Evolutionary conservation across 1,140 invertebrate genomes (phyloP), one percentile per base, ranked within the genome.

Genomic region (Drosophila burlai): DNA sequence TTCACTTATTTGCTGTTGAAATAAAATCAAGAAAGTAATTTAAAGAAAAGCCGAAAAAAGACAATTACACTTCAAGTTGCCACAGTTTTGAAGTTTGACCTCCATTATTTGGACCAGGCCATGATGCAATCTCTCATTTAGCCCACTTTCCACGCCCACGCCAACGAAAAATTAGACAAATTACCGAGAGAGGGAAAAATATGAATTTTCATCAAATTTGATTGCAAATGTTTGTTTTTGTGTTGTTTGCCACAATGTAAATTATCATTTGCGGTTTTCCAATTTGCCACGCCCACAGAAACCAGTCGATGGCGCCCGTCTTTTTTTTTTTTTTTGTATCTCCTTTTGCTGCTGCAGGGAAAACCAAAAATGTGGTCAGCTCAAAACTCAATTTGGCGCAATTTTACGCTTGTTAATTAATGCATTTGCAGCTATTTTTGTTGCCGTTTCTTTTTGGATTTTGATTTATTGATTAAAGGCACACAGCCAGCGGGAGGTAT

Each of bases 401-500:
- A 87, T 76, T 83, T 86, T 68, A 83, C 76, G 83, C 80, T 83
- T 83, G 81, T 77, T 87, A 89, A 87, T 87, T 81, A 83, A 80
- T 54, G 68, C 64, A 71, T 76, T 63, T 59, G 58, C 57, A 55
- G 43, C 40, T 76, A 52, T 72, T 62, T 64, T 59, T 50, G 40
- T 72, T 38, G 24, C 26, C 15, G 16, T 31, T 50, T 43, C 21
- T 38, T 50, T 55, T 64, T 55, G 24, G 60, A 11, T 9, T 75
- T 64, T 64, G 59, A 65, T 76, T 76, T 65, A 73, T 74, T 74
- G 71, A 74, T 73, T 74, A 61, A 52, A 21, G 69, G 40, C 34
- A 43, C 34, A 43, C 46, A 31, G 46, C n/a, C 38, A 43, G 21
- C 38, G 42, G 36, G 24, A 6, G 34, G 4, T 34, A 21, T 21